phyloP scores from a whole-genome alignment of 2,888 invertebrate genomes.

The Thalpophila matura region DNA sequence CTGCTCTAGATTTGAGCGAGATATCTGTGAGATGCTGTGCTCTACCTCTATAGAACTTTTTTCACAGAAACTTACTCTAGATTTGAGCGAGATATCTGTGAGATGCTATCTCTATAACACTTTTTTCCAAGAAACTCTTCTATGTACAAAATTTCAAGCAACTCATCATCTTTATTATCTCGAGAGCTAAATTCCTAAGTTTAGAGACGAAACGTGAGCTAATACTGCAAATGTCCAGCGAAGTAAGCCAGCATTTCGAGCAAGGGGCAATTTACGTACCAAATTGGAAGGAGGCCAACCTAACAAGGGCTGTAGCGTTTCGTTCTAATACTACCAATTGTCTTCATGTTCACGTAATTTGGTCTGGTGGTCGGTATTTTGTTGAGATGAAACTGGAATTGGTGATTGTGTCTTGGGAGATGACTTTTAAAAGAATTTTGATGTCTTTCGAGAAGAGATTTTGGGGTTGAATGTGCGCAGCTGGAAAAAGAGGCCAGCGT shows the following conservation, averaged over 20 bases:
- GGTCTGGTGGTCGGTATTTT: constrained; percentile 33
- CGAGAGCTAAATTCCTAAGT: constrained; percentile 9
- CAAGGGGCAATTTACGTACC: constrained; percentile 60
- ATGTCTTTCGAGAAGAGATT: background rate
- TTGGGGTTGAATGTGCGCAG: too few relatives aligned
- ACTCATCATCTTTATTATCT: background rate
- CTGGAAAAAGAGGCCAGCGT: background rate
- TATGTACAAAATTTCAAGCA: background rate
- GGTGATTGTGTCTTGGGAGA: background rate
- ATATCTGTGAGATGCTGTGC: too few relatives aligned
- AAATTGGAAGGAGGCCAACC: constrained; percentile 73
- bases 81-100: too few relatives aligned
- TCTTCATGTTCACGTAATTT: constrained; percentile 53
- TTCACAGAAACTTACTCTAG: too few relatives aligned
- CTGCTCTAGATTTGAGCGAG: too few relatives aligned
- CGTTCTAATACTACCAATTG: constrained; percentile 63
- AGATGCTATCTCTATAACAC: too few relatives aligned
- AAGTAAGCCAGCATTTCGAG: constrained; percentile 47
- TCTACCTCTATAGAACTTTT: too few relatives aligned
- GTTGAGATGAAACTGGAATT: constrained; percentile 35
- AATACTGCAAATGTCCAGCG: constrained; percentile 37
- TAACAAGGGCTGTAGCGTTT: constrained; percentile 66
- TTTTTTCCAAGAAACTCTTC: too few relatives aligned
- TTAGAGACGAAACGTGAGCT: constrained; percentile 32
- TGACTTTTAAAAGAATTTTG: background rate